A percentile compares a stretch with the other conserved stretches of the same genome.
These are phyloP conservation scores for Anthopleura xanthogrammica DNA, from an alignment of 92 coral and sea anemone species.

Conservation along the genomic window DNA sequence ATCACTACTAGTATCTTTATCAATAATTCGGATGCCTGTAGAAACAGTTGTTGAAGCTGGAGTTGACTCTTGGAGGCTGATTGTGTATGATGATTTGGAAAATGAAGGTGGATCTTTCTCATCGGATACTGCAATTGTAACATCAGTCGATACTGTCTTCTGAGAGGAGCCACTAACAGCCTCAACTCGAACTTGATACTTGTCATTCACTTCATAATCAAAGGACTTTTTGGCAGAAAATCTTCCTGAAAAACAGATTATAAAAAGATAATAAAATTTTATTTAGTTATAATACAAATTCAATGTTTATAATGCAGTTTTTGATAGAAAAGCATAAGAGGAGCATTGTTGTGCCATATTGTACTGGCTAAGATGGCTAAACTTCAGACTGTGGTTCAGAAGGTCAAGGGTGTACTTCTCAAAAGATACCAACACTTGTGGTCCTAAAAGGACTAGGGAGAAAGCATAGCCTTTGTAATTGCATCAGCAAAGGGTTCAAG, in stretches of 20 bases:
- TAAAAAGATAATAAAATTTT: too few species aligned
- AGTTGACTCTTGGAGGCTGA: conserved; percentile 40
- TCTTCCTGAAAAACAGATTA: conserved; percentile 33
- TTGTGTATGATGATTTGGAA: conserved; percentile 22
- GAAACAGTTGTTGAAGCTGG: conserved; percentile 44
- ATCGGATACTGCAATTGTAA: conserved; percentile 51
- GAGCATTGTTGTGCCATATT: too few species aligned
- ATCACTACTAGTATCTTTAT: conserved; percentile 43
- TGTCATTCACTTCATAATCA: conserved; percentile 64
- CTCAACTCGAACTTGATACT: conserved; percentile 46
- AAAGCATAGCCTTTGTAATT: too few species aligned
- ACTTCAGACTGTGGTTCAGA: too few species aligned
- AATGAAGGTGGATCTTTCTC: conserved; percentile 67
- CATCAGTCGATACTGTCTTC: conserved; percentile 45
- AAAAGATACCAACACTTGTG: too few species aligned
- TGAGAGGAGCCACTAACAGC: conserved; percentile 53
- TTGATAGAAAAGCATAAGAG: too few species aligned
- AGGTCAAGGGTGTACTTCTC: too few species aligned
- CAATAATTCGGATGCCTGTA: conserved; percentile 56
- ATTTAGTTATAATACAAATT: background rate
- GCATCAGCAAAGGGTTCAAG: too few species aligned
- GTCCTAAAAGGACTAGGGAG: too few species aligned
- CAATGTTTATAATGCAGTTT: background rate
- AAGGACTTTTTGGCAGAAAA: conserved; percentile 56
- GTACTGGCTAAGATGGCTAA: too few species aligned